Evolutionary conservation across 2,797 vertebrate species (phyloP).

Genomic region (Cyprinodon diabolis): DNA sequence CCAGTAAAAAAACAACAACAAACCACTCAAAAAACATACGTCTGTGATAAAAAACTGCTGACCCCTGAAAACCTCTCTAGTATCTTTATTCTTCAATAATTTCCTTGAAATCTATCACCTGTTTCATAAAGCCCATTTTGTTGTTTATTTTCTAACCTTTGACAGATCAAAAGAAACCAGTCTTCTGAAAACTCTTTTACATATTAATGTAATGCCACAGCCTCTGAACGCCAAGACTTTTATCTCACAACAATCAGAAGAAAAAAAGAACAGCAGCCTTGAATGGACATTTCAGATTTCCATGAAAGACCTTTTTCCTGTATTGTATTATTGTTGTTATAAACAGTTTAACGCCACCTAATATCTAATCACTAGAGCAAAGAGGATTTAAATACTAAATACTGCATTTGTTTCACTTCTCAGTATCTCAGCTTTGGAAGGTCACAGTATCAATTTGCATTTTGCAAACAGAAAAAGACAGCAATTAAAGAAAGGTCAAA

Average conservation of each 20-base stretch:
- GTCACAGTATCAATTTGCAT: conserved; percentile 10
- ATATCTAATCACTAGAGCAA: conserved; percentile 4
- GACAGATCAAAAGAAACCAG: conserved; percentile 16
- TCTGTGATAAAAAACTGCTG: not conserved
- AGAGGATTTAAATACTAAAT: not conserved
- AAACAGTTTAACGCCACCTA: not conserved
- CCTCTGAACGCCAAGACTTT: not conserved
- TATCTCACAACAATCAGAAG: conserved; percentile 14
- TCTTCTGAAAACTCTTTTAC: not conserved
- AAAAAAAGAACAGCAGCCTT: conserved; percentile 2
- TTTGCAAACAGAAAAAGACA: not conserved
- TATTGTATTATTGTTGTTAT: not conserved
- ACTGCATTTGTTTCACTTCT: not conserved
- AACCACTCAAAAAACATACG: not conserved
- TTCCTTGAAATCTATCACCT: not conserved
- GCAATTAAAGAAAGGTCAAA: conserved; percentile 3
- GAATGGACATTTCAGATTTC: not conserved
- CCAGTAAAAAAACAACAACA: not conserved
- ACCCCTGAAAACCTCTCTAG: not conserved
- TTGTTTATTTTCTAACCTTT: conserved; percentile 4
- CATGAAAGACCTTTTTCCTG: not conserved
- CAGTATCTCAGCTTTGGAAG: conserved; percentile 7
- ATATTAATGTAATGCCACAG: not conserved
- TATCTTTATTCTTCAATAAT: not conserved
- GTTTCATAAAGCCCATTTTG: not conserved